Conservation (phyloP, 2,113 vertebrate genomes). For the Brachionichthys hirsutus region DNA sequence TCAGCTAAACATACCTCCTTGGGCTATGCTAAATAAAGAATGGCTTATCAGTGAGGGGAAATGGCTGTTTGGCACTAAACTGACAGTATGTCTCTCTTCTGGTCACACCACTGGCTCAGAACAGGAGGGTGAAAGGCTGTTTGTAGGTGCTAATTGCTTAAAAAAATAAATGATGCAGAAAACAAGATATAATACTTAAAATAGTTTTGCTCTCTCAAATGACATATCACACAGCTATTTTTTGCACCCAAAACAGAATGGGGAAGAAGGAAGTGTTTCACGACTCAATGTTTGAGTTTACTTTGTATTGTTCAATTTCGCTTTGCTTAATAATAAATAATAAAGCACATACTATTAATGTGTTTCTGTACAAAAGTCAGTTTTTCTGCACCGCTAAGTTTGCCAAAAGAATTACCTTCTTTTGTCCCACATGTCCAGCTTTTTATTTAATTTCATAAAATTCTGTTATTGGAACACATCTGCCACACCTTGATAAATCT, state of each 20-base stretch:
- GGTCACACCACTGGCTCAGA: constrained; percentile 64
- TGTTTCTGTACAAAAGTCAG: constrained; percentile 36
- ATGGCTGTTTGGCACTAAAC: constrained; percentile 62
- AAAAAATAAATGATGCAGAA: constrained; percentile 33
- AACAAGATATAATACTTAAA: constrained; percentile 27
- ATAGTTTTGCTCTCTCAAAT: background rate
- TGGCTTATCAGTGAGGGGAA: constrained; percentile 67
- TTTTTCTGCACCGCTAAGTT: constrained; percentile 14
- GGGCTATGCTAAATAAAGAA: constrained; percentile 67
- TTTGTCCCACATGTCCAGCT: constrained; percentile 7
- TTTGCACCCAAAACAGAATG: constrained; percentile 16
- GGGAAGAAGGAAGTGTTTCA: constrained; percentile 16
- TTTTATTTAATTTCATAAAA: constrained; percentile 21
- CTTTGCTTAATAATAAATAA: constrained; percentile 27
- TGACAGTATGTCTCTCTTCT: constrained; percentile 67
- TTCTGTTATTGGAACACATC: constrained; percentile 12
- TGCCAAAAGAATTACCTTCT: constrained; percentile 14
- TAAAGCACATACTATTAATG: constrained; percentile 27
- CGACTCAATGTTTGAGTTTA: constrained; percentile 13
- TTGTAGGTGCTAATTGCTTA: constrained; percentile 74
- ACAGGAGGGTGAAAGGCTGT: constrained; percentile 59
- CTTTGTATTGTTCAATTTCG: constrained; percentile 1
- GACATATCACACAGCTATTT: constrained; percentile 24
- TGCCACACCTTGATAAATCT: constrained; percentile 22
- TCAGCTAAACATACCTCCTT: constrained; percentile 54